Evolutionary conservation across 2,888 invertebrate species (phyloP).

Genomic region (Heteropelma amictum): DNA sequence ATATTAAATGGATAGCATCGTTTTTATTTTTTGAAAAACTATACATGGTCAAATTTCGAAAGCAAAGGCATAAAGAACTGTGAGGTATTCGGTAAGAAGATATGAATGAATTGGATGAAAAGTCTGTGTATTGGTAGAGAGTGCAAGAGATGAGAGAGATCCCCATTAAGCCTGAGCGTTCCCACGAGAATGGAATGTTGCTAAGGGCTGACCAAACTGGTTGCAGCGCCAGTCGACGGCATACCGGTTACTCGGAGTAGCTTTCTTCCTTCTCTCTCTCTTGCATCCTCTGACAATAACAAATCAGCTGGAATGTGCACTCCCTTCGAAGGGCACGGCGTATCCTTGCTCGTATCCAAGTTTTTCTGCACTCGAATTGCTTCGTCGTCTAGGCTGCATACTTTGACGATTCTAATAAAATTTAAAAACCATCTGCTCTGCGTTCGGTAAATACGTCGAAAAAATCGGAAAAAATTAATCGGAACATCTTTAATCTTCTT

Average conservation of each 20-base stretch:
- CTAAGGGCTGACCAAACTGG: slow-evolving; percentile 66
- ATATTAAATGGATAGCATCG: too few relatives aligned
- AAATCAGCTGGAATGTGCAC: slow-evolving; percentile 37
- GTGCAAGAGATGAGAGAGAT: slow-evolving; percentile 6
- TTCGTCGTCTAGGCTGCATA: background rate
- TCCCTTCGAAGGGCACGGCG: slow-evolving; percentile 44
- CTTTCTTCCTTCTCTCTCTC: background rate
- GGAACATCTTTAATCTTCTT: too few relatives aligned
- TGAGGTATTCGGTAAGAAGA: background rate
- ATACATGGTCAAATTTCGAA: too few relatives aligned
- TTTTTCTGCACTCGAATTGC: slow-evolving; percentile 20
- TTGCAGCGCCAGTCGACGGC: slow-evolving; percentile 48
- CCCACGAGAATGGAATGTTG: slow-evolving; percentile 70
- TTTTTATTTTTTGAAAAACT: too few relatives aligned
- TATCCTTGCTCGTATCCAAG: background rate
- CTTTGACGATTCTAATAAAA: too few relatives aligned
- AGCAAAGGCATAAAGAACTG: background rate
- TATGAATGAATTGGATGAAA: slow-evolving; percentile 10
- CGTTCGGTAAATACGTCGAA: too few relatives aligned
- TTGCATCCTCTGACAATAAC: slow-evolving; percentile 50
- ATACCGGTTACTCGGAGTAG: slow-evolving; percentile 64
- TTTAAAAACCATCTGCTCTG: too few relatives aligned
- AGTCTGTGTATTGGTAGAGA: background rate
- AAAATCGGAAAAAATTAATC: too few relatives aligned
- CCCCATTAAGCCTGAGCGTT: slow-evolving; percentile 41